Conservation (phyloP, 2,888 invertebrate species). For the Zaprionus bogoriensis region DNA sequence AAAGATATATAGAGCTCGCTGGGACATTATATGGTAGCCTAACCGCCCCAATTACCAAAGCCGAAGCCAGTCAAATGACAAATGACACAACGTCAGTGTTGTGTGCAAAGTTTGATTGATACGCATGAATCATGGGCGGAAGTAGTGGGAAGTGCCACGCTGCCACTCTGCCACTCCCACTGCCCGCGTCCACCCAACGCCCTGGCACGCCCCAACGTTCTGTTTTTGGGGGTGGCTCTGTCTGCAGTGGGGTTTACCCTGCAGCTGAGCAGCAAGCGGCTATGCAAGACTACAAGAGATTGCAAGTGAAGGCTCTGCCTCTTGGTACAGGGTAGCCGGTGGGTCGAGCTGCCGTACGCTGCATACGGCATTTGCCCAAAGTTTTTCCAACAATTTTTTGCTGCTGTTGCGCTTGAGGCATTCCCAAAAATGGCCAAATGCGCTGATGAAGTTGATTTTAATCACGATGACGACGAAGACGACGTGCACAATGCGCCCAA, state of each 20-base stretch:
- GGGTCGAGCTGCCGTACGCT: neutral
- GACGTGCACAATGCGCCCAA: conserved; percentile 14
- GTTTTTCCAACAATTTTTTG: neutral
- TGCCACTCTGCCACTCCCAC: too few relatives aligned
- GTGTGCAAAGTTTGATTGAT: conserved; percentile 64
- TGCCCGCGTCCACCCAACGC: neutral
- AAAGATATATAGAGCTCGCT: neutral
- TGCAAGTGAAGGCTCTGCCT: too few relatives aligned
- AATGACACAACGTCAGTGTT: conserved; percentile 40
- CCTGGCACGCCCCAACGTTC: neutral
- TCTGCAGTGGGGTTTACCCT: too few relatives aligned
- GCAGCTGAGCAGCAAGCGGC: too few relatives aligned
- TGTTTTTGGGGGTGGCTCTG: neutral
- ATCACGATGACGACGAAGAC: conserved; percentile 36
- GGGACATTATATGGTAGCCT: conserved; percentile 33
- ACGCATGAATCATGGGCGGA: conserved; percentile 67
- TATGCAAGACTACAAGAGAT: too few relatives aligned
- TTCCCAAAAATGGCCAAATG: conserved; percentile 46
- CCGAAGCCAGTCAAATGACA: conserved; percentile 65
- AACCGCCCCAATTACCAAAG: conserved; percentile 57
- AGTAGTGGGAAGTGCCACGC: conserved; percentile 24
- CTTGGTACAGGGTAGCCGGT: neutral
- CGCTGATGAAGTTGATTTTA: conserved; percentile 57
- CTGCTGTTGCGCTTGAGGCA: conserved; percentile 46
- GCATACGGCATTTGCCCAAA: neutral